A percentile compares a stretch with the other conserved stretches of the same genome.
Evolutionary conservation across 2,113 vertebrate species (phyloP).

Genomic region (Serilophus lunatus): DNA sequence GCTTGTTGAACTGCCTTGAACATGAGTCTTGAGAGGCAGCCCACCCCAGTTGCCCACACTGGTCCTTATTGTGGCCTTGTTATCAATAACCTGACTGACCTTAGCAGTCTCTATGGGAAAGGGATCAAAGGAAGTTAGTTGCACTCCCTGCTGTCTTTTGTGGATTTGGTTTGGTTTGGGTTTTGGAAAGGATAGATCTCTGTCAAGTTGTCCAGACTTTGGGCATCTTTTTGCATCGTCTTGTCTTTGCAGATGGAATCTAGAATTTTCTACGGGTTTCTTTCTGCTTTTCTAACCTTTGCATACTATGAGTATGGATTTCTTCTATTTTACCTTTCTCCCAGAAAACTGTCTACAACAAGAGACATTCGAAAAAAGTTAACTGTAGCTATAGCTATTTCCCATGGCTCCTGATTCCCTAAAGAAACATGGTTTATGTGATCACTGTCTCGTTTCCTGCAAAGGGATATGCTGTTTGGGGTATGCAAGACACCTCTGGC

Average conservation of each 20-base stretch:
- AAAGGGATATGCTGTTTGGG: not conserved
- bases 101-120: not conserved
- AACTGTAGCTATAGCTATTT: not conserved
- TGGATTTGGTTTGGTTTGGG: not conserved
- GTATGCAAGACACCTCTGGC: not conserved
- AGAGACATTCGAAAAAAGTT: not conserved
- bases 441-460: not conserved
- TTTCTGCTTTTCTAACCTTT: not conserved
- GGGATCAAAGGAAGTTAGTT: not conserved
- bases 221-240: not conserved
- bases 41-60: not conserved
- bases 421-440: not conserved
- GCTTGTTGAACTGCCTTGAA: not conserved
- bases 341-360: not conserved
- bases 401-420: rapidly evolving
- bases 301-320: not conserved
- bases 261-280: rapidly evolving
- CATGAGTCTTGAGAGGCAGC: not conserved
- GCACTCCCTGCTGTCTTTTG: not conserved
- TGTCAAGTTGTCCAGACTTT: not conserved
- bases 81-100: not conserved
- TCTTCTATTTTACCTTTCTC: not conserved
- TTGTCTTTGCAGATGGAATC: not conserved
- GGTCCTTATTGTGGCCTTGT: not conserved
- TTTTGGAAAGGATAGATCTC: not conserved